A percentile compares a stretch with the other conserved stretches of the same genome.
Conservation (phyloP, 2,888 invertebrate genomes). For the Acanthosoma haemorrhoidale region DNA sequence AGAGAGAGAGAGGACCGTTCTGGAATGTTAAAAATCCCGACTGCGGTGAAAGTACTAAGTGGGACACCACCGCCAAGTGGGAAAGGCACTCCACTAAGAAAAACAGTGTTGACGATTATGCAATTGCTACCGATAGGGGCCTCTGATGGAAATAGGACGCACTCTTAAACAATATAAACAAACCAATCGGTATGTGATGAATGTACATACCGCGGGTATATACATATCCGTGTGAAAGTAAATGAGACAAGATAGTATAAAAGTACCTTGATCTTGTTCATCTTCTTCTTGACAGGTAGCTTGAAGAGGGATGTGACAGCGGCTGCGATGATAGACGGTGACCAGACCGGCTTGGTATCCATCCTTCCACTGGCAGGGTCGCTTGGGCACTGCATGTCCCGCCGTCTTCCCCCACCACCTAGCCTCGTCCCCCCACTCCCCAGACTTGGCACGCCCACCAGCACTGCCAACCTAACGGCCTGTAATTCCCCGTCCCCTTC, state of each 20-base stretch:
- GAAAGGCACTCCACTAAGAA: neutral
- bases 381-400: neutral
- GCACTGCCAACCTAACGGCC: slow-evolving; percentile 5
- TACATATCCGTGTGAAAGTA: neutral
- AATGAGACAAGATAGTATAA: neutral
- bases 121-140: neutral
- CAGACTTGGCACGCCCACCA: neutral
- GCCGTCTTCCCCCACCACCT: neutral
- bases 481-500: neutral
- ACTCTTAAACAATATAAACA: neutral
- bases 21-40: slow-evolving; percentile 19
- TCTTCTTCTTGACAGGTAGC: slow-evolving; percentile 25
- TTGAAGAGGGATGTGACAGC: slow-evolving; percentile 19
- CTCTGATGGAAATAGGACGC: neutral
- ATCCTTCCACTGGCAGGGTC: slow-evolving; percentile 3
- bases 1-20: neutral
- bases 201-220: neutral
- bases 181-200: neutral
- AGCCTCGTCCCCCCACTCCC: neutral
- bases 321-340: slow-evolving; percentile 25
- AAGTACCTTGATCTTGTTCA: slow-evolving; percentile 22
- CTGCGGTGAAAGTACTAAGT: slow-evolving; percentile 8
- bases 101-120: neutral
- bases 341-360: slow-evolving; percentile 28
- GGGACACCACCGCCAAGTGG: neutral